phyloP scores from a whole-genome alignment of 2,797 vertebrate species.

The Siniperca undulata region DNA sequence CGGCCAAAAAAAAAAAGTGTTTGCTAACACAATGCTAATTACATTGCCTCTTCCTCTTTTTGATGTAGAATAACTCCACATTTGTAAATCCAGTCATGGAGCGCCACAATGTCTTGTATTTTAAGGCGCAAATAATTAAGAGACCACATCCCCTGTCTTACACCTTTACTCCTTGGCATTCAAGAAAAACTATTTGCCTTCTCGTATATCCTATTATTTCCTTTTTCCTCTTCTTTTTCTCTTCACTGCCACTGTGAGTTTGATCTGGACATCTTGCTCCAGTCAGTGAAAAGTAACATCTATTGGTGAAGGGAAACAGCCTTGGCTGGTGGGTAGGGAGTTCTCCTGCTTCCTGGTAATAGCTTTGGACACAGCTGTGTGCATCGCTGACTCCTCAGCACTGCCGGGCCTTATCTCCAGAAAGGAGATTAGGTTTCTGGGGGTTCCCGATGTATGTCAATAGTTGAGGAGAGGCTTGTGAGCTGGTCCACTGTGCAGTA shows the following conservation, averaged over 20 bases:
- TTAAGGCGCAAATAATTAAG: constrained; percentile 27
- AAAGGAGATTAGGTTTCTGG: constrained; percentile 81
- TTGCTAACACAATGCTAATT: constrained; percentile 40
- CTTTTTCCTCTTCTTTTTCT: constrained; percentile 20
- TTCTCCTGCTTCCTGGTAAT: constrained; percentile 78
- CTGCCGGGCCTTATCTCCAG: constrained; percentile 78
- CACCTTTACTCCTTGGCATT: constrained; percentile 18
- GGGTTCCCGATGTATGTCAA: constrained; percentile 65
- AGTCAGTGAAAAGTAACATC: constrained; percentile 67
- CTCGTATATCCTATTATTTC: constrained; percentile 26
- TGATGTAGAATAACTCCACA: constrained; percentile 19
- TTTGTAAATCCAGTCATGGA: constrained; percentile 23
- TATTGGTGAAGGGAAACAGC: constrained; percentile 53
- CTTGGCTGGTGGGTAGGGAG: constrained; percentile 67
- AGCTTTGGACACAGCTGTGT: constrained; percentile 83
- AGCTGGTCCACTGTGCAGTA: constrained; percentile 59
- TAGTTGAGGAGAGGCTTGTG: constrained; percentile 66
- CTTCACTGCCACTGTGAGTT: constrained; percentile 51
- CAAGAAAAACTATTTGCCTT: constrained; percentile 35
- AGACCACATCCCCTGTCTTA: neutral
- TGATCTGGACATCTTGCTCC: constrained; percentile 77
- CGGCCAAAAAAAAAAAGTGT: neutral
- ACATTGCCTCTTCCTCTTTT: constrained; percentile 12
- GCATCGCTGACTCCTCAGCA: constrained; percentile 80
- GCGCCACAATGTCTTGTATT: neutral